Conservation (phyloP, 1,140 invertebrate genomes). For the Mercenaria mercenaria region DNA sequence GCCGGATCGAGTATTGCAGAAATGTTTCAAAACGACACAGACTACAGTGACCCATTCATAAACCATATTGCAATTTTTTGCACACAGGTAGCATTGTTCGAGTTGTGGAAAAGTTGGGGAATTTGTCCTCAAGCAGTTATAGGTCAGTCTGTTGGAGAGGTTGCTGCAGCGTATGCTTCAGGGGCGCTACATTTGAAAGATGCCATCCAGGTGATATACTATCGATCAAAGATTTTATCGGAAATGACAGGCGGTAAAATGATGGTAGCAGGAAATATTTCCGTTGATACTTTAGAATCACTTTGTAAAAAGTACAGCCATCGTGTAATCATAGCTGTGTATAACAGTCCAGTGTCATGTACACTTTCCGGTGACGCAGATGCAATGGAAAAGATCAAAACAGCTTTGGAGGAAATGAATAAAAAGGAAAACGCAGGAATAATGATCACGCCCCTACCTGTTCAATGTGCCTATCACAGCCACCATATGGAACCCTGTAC, state of each 20-base stretch:
- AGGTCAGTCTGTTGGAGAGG: constrained; percentile 75
- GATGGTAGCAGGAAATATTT: constrained; percentile 66
- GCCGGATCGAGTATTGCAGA: constrained; percentile 62
- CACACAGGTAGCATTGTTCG: constrained; percentile 59
- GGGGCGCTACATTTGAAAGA: constrained; percentile 62
- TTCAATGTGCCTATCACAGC: constrained; percentile 78
- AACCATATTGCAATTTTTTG: constrained; percentile 71
- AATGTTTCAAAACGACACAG: constrained; percentile 22
- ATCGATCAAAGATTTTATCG: constrained; percentile 58
- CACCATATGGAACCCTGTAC: constrained; percentile 72
- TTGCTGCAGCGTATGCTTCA: constrained; percentile 68
- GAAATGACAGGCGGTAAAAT: constrained; percentile 63
- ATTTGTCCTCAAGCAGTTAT: constrained; percentile 62
- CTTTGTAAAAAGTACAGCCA: constrained; percentile 19
- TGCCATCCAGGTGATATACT: constrained; percentile 69
- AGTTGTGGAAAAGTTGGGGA: constrained; percentile 63
- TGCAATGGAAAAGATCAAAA: constrained; percentile 48
- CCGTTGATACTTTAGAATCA: constrained; percentile 47
- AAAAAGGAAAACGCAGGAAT: constrained; percentile 10
- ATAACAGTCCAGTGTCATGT: constrained; percentile 74
- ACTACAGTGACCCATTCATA: constrained; percentile 59
- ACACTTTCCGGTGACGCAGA: constrained; percentile 74
- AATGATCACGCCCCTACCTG: neutral
- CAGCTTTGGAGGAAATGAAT: neutral
- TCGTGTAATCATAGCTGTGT: constrained; percentile 70